Evolutionary conservation across 2,888 invertebrate genomes (phyloP), one percentile per base, ranked within the genome.

Genomic region (Drosophila villosipedis): DNA sequence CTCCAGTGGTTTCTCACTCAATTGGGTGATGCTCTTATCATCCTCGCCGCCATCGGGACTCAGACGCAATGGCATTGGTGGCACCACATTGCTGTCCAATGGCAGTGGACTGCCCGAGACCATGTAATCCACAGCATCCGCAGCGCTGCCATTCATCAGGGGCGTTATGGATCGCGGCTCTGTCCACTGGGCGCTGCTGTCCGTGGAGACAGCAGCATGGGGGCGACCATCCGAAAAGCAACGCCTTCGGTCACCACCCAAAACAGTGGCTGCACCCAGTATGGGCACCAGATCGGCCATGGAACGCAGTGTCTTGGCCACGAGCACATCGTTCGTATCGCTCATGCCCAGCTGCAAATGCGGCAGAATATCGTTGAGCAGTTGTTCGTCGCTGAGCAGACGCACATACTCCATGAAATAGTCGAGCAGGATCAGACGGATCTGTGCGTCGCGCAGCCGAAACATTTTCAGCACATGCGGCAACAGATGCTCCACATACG

Each of bases 151-250:
- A 52, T 89, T 84, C 84, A 93, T 87, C 3, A 94, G 91, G 0
- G 93, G 93, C 7, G 94, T 94, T 31, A 94, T 94, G 0, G 93
- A 94, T 0, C 93, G 90, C 0, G 93, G 93, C 63, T 93, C 93
- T 4, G 91, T 85, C 91, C 92, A 92, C 49, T 91, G 90, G 16
- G 84, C 82, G 25, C 81, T 80, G 12, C 78, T 78, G 12, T 91
- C 91, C 6, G 84, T 81, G 4, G 89, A 89, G n/a, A 92, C 81
- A 1, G 92, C 86, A 0, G 92, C 92, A 73, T 93, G 93, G 0
- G 98, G 98, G 83, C 96, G 94, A 10, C 98, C 98, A 92, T 98
- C 97, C 30, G 97, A 96, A 91, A 98, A 98, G 63, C 97, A 94
- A 92, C 96, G 96, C 1, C 95, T 95, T 76, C 98, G 94, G 28